Evolutionary conservation across 2,888 invertebrate species (phyloP), one percentile per base, ranked within the genome.

Genomic region (Gymnocheta viridis): DNA sequence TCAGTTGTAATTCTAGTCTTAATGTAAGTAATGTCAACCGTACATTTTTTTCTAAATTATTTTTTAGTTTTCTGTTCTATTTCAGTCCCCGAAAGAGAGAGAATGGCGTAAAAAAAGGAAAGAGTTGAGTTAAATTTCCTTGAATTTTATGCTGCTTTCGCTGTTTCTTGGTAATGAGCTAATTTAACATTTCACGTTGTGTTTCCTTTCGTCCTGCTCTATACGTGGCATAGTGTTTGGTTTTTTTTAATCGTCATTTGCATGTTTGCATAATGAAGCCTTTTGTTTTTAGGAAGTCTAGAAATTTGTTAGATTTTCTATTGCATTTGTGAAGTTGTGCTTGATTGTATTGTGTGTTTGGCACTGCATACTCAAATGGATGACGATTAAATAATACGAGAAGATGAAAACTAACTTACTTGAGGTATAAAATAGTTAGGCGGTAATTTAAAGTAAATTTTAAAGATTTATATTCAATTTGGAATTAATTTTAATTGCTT

Each of bases 111-210:
- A 17, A 49, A 60, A 35, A 35, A 51, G 27, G 4, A 22, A 69
- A 49, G 44, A 24, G 22, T 44, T 54, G 12, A 32, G 41, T 44
- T 54, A 17, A 27, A 56, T 47, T 32, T 24, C 5, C 41, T 44
- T 47, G 27, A n/a, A 9, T 54, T 70, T 47, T 56, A 19, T 51
- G 29, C 17, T 17, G 72, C 56, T 79, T 72, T 79, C 72, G 35
- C 72, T 66, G 17, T 70, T 70, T 72, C 72, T 64, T 79, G 70
- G 64, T 79, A 79, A 79, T 72, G 79, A 79, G 79, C 79, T 79
- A 72, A 79, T 79, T 79, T 66, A 64, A 64, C 64, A 72, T 79
- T 72, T 64, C 27, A 17, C 17, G 49, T 38, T 22, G 17, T 4
- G 12, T 27, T 74, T 51, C 9, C 17, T 47, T 62, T 62, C 32